A percentile compares a stretch with the other conserved stretches of the same genome.
phyloP scores from a whole-genome alignment of 2,113 vertebrate species.

The Silurus glanis region DNA sequence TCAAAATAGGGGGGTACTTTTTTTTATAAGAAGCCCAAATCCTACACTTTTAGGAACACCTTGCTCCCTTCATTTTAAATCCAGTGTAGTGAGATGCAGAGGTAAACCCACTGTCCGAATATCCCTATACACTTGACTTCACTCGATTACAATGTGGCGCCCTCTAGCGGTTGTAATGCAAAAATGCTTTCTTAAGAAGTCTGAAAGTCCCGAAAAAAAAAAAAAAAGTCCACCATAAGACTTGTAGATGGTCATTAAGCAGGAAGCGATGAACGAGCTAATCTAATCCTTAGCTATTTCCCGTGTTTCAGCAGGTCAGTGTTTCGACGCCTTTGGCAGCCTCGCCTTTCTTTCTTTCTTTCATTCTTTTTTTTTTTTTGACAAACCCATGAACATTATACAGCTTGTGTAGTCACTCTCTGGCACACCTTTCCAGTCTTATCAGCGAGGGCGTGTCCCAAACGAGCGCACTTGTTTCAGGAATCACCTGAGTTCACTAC shows the following conservation, averaged over 20 bases:
- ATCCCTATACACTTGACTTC: neutral
- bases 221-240: neutral
- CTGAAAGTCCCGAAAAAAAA: neutral
- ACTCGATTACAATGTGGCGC: neutral
- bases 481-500: conserved; percentile 46
- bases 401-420: conserved; percentile 4
- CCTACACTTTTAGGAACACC: too few species aligned
- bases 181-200: neutral
- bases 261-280: too few species aligned
- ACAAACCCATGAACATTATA: neutral
- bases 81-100: neutral
- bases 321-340: neutral
- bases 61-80: neutral
- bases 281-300: neutral
- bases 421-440: conserved; percentile 50
- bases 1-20: too few species aligned
- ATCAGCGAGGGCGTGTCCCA: conserved; percentile 53
- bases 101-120: neutral
- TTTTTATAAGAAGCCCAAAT: too few species aligned
- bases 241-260: neutral
- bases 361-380: neutral
- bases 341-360: too few species aligned
- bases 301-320: neutral
- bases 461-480: conserved; percentile 33
- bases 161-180: neutral